Conservation (phyloP, 2,888 invertebrate genomes). For the Melanotus villosus region DNA sequence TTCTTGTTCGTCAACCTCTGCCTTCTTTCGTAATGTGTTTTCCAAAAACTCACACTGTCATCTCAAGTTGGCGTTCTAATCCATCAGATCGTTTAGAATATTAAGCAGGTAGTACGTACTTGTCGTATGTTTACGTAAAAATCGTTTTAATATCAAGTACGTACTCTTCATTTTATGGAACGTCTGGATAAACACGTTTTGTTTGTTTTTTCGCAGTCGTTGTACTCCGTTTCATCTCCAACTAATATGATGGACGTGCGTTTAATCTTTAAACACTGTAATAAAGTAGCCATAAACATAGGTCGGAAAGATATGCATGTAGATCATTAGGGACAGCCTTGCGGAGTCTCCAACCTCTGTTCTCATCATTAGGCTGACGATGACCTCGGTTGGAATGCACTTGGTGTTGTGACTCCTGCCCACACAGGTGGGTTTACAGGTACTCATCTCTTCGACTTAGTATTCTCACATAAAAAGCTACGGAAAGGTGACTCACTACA, state of each 20-base stretch:
- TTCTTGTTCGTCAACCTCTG: too few relatives aligned
- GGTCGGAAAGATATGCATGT: constrained; percentile 7
- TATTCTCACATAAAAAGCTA: neutral
- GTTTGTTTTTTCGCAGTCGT: neutral
- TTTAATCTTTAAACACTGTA: constrained; percentile 1
- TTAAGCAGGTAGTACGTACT: too few relatives aligned
- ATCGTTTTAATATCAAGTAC: too few relatives aligned
- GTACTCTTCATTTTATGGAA: neutral
- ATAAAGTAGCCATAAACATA: constrained; percentile 2
- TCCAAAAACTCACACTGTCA: too few relatives aligned
- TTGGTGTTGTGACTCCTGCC: constrained; percentile 21
- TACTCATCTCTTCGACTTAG: neutral
- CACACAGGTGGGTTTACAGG: constrained; percentile 28
- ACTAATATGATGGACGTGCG: neutral
- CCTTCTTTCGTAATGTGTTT: too few relatives aligned
- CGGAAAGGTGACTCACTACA: neutral
- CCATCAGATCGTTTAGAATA: too few relatives aligned
- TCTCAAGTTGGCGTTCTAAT: too few relatives aligned
- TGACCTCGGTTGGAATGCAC: constrained; percentile 36
- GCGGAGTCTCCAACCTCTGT: constrained; percentile 8
- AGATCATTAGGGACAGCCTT: constrained; percentile 28
- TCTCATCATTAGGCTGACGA: constrained; percentile 33
- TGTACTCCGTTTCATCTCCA: neutral
- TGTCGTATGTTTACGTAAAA: too few relatives aligned
- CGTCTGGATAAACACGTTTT: too few relatives aligned